These are phyloP conservation scores for Amphipoea oculea DNA, from an alignment of 2,888 invertebrate genomes.

Conservation along the genomic window DNA sequence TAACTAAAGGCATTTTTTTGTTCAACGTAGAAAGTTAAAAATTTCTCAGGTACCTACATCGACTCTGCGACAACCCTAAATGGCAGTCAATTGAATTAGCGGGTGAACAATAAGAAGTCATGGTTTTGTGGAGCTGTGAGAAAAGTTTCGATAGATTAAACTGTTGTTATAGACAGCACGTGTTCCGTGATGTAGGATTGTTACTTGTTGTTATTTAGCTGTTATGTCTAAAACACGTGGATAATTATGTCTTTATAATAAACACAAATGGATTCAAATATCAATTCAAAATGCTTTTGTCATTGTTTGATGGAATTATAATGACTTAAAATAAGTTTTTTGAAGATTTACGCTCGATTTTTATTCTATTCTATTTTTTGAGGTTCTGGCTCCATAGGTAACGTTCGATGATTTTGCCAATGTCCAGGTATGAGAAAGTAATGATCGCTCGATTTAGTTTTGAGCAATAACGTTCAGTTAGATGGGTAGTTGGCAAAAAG, in stretches of 20 bases:
- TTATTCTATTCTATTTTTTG: no score
- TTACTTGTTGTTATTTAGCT: background rate
- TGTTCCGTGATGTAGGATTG: conserved; percentile 19
- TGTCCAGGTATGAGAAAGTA: no score
- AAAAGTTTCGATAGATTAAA: conserved; percentile 44
- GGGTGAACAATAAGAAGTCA: conserved; percentile 55
- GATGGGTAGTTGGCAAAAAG: no score
- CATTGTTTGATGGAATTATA: background rate
- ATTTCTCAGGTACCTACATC: background rate
- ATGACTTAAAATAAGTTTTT: background rate
- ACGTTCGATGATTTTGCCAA: no score
- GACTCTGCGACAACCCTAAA: conserved; percentile 33
- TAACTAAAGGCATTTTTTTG: background rate
- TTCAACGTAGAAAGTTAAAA: background rate
- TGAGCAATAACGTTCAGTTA: background rate
- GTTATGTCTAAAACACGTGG: background rate
- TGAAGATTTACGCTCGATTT: background rate
- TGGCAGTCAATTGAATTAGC: conserved; percentile 54
- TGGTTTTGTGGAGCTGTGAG: conserved; percentile 50
- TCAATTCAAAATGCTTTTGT: background rate
- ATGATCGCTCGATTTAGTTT: no score
- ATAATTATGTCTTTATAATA: background rate
- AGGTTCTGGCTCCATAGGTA: no score
- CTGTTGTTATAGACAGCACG: conserved; percentile 51
- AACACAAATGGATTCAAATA: background rate